Evolutionary conservation across 2,797 vertebrate species (phyloP).

Genomic region (Gila robusta): DNA sequence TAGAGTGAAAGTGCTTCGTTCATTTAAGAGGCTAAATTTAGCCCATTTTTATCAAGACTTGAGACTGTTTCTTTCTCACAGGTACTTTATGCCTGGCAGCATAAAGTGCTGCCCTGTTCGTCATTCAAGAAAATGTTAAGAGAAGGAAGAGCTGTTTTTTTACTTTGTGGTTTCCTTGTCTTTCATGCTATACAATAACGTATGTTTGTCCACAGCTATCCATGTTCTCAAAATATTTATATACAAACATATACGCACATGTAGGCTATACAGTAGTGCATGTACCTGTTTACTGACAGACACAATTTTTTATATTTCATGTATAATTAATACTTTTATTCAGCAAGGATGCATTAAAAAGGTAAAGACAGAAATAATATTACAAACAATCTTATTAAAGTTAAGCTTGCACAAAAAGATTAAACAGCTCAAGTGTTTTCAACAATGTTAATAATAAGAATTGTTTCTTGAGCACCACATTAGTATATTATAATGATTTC

Average conservation of each 20-base stretch:
- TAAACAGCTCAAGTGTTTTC: not conserved
- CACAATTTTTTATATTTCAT: not conserved
- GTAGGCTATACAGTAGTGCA: not conserved
- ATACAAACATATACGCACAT: not conserved
- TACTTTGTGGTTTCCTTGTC: not conserved
- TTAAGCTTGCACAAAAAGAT: not conserved
- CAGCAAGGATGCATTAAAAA: not conserved
- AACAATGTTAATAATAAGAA: not conserved
- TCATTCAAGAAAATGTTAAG: conserved; percentile 6
- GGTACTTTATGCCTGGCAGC: conserved; percentile 7
- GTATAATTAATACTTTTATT: not conserved
- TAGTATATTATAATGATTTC: too few relatives aligned
- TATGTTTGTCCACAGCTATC: not conserved
- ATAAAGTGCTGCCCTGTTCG: not conserved
- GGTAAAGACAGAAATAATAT: not conserved
- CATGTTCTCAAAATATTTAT: conserved; percentile 1
- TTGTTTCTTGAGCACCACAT: too few relatives aligned
- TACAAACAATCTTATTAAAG: not conserved
- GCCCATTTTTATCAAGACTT: conserved; percentile 13
- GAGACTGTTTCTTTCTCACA: not conserved
- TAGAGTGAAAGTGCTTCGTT: conserved; percentile 31
- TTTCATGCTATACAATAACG: not conserved
- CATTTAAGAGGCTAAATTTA: conserved; percentile 29
- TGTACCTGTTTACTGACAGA: not conserved
- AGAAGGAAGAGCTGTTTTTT: not conserved